Percentiles rank a stretch among this genome's conserved stretches.
These are phyloP conservation scores for Lamellibrachia satsuma DNA, from an alignment of 2,888 invertebrate species.

Conservation along the genomic window DNA sequence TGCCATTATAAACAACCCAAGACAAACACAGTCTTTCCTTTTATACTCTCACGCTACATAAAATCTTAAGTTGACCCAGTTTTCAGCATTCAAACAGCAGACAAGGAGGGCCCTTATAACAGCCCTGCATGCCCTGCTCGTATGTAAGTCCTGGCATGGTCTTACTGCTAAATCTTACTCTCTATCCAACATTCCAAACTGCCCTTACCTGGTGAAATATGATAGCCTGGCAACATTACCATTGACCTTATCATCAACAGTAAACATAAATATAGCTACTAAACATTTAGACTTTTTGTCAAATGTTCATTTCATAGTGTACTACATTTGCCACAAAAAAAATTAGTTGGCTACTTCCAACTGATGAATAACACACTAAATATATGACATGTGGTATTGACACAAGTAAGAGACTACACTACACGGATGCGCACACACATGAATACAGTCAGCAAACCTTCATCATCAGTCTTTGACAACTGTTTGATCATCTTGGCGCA, in stretches of 20 bases:
- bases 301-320: too few species aligned
- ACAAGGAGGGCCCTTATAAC: too few species aligned
- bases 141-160: too few species aligned
- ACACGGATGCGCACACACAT: neutral
- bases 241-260: neutral
- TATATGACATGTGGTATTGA: neutral
- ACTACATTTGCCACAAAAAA: too few species aligned
- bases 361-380: neutral
- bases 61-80: neutral
- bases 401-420: neutral
- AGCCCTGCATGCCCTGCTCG: too few species aligned
- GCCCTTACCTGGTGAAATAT: neutral
- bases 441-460: constrained; percentile 14
- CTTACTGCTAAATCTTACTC: neutral
- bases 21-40: neutral
- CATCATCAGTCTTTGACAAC: constrained; percentile 63
- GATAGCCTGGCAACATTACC: neutral
- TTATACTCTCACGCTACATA: neutral
- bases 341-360: neutral
- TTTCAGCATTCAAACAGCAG: neutral
- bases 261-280: neutral
- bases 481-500: constrained; percentile 89
- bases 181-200: neutral
- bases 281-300: too few species aligned
- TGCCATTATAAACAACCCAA: neutral